Evolutionary conservation across 2,113 vertebrate genomes (phyloP).

Genomic region (Heloderma charlesbogerti): DNA sequence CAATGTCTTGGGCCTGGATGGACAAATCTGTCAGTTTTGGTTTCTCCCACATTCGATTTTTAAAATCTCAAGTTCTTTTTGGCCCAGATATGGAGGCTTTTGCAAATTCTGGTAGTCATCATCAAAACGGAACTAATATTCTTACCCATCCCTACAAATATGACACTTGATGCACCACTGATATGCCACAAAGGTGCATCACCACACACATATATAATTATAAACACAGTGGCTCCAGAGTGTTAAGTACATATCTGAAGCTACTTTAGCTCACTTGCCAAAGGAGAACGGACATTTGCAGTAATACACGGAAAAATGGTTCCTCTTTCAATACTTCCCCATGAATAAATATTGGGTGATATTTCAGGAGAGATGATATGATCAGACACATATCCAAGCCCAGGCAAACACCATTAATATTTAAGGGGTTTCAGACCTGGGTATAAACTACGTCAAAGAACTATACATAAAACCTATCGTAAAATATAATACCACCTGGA

Average conservation of each 20-base stretch:
- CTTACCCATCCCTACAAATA: neutral
- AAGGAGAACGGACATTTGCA: conserved; percentile 22
- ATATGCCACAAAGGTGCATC: neutral
- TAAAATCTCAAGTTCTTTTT: no score
- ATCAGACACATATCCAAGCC: neutral
- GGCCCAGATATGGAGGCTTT: no score
- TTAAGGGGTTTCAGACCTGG: conserved; percentile 13
- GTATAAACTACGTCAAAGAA: conserved; percentile 16
- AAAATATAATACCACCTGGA: neutral
- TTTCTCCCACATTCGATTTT: no score
- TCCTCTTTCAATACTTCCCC: neutral
- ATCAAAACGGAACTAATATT: no score
- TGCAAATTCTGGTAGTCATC: no score
- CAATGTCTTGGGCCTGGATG: no score
- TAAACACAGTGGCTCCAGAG: neutral
- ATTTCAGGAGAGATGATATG: neutral
- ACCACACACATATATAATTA: neutral
- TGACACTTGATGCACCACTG: neutral
- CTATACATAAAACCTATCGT: conserved; percentile 9
- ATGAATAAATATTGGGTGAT: conserved; percentile 17
- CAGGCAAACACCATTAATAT: conserved; percentile 26
- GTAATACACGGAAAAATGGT: neutral
- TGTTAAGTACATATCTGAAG: neutral
- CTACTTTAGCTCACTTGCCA: neutral
- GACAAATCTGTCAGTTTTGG: no score